Conservation (phyloP, 1,140 invertebrate genomes). For the Heliothis virescens region DNA sequence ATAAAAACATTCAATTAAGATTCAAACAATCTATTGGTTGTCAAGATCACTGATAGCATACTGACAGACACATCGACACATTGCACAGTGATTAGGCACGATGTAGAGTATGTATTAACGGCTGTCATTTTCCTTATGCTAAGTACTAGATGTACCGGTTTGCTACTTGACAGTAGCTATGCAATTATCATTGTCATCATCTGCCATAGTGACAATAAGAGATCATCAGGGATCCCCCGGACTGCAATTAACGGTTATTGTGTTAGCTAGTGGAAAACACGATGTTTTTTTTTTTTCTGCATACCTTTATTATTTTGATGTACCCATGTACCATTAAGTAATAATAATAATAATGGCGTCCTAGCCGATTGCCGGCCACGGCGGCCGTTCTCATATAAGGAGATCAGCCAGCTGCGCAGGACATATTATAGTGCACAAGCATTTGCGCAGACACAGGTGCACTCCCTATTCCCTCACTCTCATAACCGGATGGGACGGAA, state of each 20-base stretch:
- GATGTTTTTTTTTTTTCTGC: too few relatives aligned
- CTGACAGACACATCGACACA: constrained; percentile 20
- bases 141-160: constrained; percentile 9
- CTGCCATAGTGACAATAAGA: not conserved
- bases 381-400: too few relatives aligned
- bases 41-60: constrained; percentile 19
- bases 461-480: too few relatives aligned
- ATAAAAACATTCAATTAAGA: not conserved
- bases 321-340: too few relatives aligned
- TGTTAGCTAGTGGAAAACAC: not conserved
- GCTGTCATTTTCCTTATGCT: constrained; percentile 19
- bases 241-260: not conserved
- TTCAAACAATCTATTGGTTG: constrained; percentile 33
- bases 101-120: constrained; percentile 16
- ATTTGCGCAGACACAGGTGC: too few relatives aligned
- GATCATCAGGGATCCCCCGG: not conserved
- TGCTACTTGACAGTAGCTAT: constrained; percentile 13
- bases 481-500: too few relatives aligned
- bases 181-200: constrained; percentile 23
- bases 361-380: too few relatives aligned
- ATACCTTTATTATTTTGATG: too few relatives aligned
- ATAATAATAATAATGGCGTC: too few relatives aligned
- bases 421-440: too few relatives aligned
- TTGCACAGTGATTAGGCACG: constrained; percentile 30
- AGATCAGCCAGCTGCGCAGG: too few relatives aligned